Conservation (phyloP, 2,797 vertebrate species). For the Caiman crocodilus region DNA sequence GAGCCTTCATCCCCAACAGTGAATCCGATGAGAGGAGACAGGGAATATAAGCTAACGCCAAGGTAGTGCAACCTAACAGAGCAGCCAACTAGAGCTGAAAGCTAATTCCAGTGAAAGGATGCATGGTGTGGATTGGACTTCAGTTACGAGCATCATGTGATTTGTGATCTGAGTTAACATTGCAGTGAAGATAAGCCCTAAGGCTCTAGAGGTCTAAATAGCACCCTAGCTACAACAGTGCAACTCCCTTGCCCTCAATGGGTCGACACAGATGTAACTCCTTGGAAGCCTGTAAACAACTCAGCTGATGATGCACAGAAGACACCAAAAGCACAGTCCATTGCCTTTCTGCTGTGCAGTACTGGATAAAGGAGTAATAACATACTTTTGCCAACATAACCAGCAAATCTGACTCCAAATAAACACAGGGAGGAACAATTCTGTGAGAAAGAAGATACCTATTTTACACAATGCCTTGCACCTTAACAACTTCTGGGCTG, state of each 20-base stretch:
- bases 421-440: slow-evolving; percentile 20
- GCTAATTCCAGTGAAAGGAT: background rate
- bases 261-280: background rate
- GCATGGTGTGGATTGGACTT: background rate
- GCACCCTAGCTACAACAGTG: background rate
- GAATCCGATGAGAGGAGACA: too few relatives aligned
- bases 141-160: background rate
- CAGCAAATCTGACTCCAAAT: background rate
- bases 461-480: background rate
- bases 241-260: background rate
- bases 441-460: background rate
- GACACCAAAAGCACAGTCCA: background rate
- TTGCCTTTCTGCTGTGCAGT: background rate
- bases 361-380: background rate
- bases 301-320: background rate
- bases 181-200: background rate
- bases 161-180: background rate
- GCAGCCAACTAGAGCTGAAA: background rate
- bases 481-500: background rate
- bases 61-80: too few relatives aligned
- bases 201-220: background rate
- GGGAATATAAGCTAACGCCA: too few relatives aligned
- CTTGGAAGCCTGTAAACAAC: background rate
- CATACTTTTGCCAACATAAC: slow-evolving; percentile 35
- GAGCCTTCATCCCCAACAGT: background rate